Base-by-base conservation (phyloP, 2,888 invertebrate genomes). In the Pardosa pseudoannulata region DNA sequence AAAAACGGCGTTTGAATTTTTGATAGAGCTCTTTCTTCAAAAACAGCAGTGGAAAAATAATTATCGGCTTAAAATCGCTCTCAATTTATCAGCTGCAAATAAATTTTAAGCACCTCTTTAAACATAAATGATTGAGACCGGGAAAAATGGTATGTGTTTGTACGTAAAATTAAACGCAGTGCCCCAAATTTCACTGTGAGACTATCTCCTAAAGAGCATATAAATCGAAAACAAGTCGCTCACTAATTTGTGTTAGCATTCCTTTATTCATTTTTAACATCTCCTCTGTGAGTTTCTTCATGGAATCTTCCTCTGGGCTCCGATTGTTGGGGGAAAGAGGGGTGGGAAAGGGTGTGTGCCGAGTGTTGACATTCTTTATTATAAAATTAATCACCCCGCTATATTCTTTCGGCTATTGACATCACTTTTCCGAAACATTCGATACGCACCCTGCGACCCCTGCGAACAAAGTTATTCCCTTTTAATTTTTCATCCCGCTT, bases 401-500 rank as follows among this genome's bases (percentile, higher is more conserved):
- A 32, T 68, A 68, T 27, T 56, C 31, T 72, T 71, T 50, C 19
- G 27, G 50, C 46, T 39, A 75, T 81, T 74, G 31, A 70, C 81
- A 32, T 56, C 79, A 50, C 41, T 36, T 19, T 41, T 16, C 27
- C 36, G 56, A 41, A 79, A 79, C 79, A 79, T 41, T 64, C 41
- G 79, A 79, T 79, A 79, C 41, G 70, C 39, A 19, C 56, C 36
- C 27, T n/a, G 27, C 29, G 56, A 39, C 73, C 31, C 67, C 67
- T 32, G 19, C 28, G 46, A 71, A 71, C 71, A 41, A 71, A 71
- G 71, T 79, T 73, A 82, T 71, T 82, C 74, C 83, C 32, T 32
- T 36, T 85, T 85, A 85, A 85, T 85, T 85, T 85, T 85, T 85
- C 83, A 85, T 85, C 78, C 73, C 46, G 78, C 72, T 78, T 85